Conservation (phyloP, 2,797 vertebrate species). For the Clarias fuscus region DNA sequence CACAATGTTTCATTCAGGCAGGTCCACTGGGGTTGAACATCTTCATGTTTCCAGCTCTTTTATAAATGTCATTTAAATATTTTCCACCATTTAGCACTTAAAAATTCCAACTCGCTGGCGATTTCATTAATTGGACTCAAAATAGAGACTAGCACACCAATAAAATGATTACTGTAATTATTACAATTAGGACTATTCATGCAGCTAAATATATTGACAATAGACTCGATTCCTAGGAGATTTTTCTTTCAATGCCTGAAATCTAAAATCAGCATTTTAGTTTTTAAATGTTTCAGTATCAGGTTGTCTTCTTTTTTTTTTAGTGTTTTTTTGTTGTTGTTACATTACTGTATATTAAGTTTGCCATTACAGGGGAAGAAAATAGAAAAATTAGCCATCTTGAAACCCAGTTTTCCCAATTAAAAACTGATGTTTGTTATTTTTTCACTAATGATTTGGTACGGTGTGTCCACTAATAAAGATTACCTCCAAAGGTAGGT, state of each 20-base stretch:
- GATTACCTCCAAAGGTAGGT: too few species aligned
- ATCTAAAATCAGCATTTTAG: background rate
- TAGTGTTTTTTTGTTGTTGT: too few species aligned
- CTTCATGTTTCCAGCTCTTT: background rate
- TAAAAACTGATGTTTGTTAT: too few species aligned
- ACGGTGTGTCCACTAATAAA: too few species aligned
- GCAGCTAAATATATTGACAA: background rate
- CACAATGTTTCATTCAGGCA: constrained; percentile 10
- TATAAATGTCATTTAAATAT: constrained; percentile 13
- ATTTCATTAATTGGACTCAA: background rate
- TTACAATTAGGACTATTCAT: background rate
- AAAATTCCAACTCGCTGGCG: too few species aligned
- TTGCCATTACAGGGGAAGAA: background rate
- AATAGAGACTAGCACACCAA: background rate
- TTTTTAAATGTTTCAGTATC: background rate
- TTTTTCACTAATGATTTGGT: too few species aligned
- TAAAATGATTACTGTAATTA: background rate
- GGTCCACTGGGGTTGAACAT: constrained; percentile 16
- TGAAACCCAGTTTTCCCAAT: too few species aligned
- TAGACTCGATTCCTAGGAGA: too few species aligned
- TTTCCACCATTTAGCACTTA: background rate
- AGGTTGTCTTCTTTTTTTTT: background rate
- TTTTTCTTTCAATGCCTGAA: background rate
- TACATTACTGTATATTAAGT: background rate
- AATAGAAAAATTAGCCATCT: background rate